These are phyloP conservation scores for Guaruba guarouba DNA, from an alignment of 2,113 vertebrate genomes.

Conservation along the genomic window DNA sequence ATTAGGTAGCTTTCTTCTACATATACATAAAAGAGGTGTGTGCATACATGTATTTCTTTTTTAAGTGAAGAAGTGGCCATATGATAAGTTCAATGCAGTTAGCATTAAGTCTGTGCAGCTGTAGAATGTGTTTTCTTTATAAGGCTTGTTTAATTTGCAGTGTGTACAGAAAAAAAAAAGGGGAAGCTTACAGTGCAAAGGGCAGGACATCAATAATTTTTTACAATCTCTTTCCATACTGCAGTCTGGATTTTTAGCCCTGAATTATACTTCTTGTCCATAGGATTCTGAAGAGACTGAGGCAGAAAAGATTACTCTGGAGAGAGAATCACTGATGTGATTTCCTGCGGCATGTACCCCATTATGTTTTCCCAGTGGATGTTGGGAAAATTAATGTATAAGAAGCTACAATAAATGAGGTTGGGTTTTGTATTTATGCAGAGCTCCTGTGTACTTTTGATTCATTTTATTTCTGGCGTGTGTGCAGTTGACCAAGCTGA, in stretches of 20 bases:
- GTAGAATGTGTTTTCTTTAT: background rate
- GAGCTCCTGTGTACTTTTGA: background rate
- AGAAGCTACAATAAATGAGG: background rate
- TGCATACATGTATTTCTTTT: background rate
- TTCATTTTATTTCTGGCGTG: background rate
- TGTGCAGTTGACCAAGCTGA: background rate
- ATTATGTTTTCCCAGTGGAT: background rate
- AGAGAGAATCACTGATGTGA: background rate
- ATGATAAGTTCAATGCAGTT: background rate
- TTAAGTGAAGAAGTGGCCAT: conserved; percentile 32
- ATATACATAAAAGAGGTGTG: background rate
- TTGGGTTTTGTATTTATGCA: background rate
- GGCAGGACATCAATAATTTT: background rate
- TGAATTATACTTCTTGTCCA: background rate
- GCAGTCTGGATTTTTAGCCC: background rate
- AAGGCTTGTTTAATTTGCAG: background rate
- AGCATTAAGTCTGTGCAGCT: conserved; percentile 29
- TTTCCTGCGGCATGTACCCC: background rate
- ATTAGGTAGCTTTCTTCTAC: conserved; percentile 42
- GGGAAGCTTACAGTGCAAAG: background rate
- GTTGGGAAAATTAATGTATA: background rate
- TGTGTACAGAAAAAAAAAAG: background rate
- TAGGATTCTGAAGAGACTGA: background rate
- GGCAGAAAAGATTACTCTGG: background rate
- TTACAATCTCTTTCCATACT: background rate